Conservation (phyloP, 2,888 invertebrate genomes). For the Platerodrilus igneus region DNA sequence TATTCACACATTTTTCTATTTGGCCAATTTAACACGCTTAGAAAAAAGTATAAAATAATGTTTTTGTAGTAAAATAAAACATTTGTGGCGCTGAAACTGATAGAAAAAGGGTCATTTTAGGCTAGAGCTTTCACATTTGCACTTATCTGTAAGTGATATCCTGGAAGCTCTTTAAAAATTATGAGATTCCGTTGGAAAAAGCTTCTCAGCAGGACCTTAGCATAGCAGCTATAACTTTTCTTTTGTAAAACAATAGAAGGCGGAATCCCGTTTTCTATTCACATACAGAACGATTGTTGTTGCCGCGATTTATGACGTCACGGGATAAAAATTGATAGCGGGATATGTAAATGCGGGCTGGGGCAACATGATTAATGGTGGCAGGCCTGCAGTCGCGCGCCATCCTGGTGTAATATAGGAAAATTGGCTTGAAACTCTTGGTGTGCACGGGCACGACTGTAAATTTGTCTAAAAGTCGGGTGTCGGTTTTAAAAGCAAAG, state of each 20-base stretch:
- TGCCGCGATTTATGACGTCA: constrained; percentile 39
- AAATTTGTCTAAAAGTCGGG: constrained; percentile 40
- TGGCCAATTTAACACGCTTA: too few species aligned
- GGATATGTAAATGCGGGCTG: constrained; percentile 39
- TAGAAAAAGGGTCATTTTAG: too few species aligned
- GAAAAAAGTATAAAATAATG: too few species aligned
- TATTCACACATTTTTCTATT: too few species aligned
- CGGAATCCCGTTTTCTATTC: constrained; percentile 30
- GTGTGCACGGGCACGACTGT: constrained; percentile 36
- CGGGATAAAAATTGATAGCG: constrained; percentile 41
- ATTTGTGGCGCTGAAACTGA: too few species aligned
- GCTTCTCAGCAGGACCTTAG: constrained; percentile 12
- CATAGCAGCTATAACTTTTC: constrained; percentile 20
- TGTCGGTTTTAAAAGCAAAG: constrained; percentile 32
- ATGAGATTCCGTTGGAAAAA: constrained; percentile 22
- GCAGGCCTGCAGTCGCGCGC: constrained; percentile 29
- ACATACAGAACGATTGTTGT: constrained; percentile 33
- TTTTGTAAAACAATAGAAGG: constrained; percentile 24
- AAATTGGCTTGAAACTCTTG: constrained; percentile 27
- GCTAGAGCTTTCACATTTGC: too few species aligned
- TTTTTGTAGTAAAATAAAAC: too few species aligned
- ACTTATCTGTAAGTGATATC: constrained; percentile 22
- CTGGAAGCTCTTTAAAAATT: constrained; percentile 18
- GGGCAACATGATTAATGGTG: constrained; percentile 37
- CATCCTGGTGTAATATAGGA: constrained; percentile 28